phyloP scores from a whole-genome alignment of 1,140 invertebrate genomes.

The Tetranychus urticae region DNA sequence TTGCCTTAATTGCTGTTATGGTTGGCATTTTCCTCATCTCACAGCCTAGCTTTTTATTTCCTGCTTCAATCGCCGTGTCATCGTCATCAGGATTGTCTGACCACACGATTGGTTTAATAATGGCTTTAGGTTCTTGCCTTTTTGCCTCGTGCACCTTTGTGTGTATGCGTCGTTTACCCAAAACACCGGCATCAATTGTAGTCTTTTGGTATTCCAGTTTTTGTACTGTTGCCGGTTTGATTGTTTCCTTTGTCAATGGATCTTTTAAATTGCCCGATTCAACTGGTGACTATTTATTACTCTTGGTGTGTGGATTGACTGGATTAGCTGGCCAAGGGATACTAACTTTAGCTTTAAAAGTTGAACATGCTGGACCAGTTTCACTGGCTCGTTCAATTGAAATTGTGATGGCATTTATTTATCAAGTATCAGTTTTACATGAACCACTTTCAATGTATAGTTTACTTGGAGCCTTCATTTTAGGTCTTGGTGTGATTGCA shows the following conservation, averaged over 20 bases:
- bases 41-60: constrained; percentile 19
- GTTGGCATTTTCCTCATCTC: constrained; percentile 27
- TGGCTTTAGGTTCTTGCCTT: constrained; percentile 1
- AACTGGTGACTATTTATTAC: constrained; percentile 44
- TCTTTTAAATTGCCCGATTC: constrained; percentile 48
- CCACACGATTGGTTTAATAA: not conserved
- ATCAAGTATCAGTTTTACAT: constrained; percentile 41
- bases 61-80: not conserved
- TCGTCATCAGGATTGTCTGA: not conserved
- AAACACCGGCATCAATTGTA: constrained; percentile 60
- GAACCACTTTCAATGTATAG: constrained; percentile 55
- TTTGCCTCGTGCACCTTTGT: constrained; percentile 39
- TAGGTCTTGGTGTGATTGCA: not conserved
- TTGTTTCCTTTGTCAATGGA: constrained; percentile 37
- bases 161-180: constrained; percentile 51
- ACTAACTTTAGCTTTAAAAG: constrained; percentile 52
- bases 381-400: constrained; percentile 63
- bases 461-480: constrained; percentile 34
- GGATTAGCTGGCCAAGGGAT: constrained; percentile 67
- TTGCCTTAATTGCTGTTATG: constrained; percentile 24
- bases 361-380: constrained; percentile 66
- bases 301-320: constrained; percentile 50
- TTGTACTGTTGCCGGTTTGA: not conserved
- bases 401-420: constrained; percentile 70
- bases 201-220: constrained; percentile 30